Percentiles rank a stretch among this genome's conserved stretches.
Conservation (phyloP, 2,797 vertebrate genomes). For the Mus spretus region DNA sequence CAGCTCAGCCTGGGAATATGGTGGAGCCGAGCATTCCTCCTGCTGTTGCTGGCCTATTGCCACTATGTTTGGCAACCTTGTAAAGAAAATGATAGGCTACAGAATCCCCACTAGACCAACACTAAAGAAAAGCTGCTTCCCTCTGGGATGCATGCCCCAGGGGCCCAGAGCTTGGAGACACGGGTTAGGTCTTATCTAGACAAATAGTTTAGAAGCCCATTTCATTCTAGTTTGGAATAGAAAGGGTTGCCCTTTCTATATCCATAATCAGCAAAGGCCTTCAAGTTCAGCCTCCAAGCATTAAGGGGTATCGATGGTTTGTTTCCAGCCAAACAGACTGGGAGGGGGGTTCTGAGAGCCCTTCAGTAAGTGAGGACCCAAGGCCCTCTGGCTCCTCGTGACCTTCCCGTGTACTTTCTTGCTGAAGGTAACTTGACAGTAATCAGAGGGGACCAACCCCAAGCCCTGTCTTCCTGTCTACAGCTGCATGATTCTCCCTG, state of each 20-base stretch:
- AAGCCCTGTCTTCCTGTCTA: conserved; percentile 66
- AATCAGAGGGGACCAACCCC: conserved; percentile 55
- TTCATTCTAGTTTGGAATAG: background rate
- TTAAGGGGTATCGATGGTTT: background rate
- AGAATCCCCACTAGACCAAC: conserved; percentile 47
- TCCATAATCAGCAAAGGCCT: conserved; percentile 29
- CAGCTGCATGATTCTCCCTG: conserved; percentile 80
- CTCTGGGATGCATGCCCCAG: background rate
- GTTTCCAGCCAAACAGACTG: conserved; percentile 20
- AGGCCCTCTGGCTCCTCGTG: background rate
- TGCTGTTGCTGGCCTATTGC: conserved; percentile 42
- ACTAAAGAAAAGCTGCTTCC: conserved; percentile 58
- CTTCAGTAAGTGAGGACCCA: background rate
- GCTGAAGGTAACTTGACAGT: conserved; percentile 53
- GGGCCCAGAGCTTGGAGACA: background rate
- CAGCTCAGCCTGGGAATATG: background rate
- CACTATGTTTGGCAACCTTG: conserved; percentile 58
- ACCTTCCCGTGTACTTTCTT: conserved; percentile 58
- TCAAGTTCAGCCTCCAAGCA: background rate
- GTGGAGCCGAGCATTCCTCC: background rate
- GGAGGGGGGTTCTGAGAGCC: background rate
- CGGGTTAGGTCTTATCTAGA: background rate
- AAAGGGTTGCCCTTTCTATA: conserved; percentile 29
- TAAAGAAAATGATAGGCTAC: conserved; percentile 30
- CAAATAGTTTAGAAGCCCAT: conserved; percentile 33